Percentiles rank a stretch among this genome's conserved stretches.
phyloP scores from a whole-genome alignment of 2,888 invertebrate species.

The Lasioglossum morio region DNA sequence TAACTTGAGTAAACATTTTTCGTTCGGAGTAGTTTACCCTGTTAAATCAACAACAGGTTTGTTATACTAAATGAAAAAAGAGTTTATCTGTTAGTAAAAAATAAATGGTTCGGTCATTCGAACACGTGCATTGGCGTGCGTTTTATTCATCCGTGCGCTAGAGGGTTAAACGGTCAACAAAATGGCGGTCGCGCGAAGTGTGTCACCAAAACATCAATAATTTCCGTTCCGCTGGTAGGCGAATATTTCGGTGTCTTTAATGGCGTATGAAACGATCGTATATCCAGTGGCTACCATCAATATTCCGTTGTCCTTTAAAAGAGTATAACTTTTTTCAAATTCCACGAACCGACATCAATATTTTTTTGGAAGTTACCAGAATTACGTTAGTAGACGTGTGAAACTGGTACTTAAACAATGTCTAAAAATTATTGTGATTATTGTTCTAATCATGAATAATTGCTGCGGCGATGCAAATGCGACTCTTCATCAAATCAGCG shows the following conservation, averaged over 20 bases:
- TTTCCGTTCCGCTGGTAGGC: background rate
- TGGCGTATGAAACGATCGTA: background rate
- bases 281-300: background rate
- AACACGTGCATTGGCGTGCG: background rate
- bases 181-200: background rate
- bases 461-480: no score
- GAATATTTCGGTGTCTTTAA: background rate
- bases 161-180: background rate
- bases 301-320: background rate
- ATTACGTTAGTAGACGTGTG: no score
- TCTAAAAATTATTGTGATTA: no score
- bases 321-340: background rate
- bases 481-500: no score
- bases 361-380: no score
- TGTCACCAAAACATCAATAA: conserved; percentile 4
- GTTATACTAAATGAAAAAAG: background rate
- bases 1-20: background rate
- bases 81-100: background rate
- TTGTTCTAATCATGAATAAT: no score
- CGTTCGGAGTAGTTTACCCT: no score
- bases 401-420: no score
- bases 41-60: background rate
- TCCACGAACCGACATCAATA: no score
- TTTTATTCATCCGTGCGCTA: background rate
- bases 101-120: background rate